These are phyloP conservation scores for Baronia brevicornis DNA, from an alignment of 2,888 invertebrate genomes.

Conservation along the genomic window DNA sequence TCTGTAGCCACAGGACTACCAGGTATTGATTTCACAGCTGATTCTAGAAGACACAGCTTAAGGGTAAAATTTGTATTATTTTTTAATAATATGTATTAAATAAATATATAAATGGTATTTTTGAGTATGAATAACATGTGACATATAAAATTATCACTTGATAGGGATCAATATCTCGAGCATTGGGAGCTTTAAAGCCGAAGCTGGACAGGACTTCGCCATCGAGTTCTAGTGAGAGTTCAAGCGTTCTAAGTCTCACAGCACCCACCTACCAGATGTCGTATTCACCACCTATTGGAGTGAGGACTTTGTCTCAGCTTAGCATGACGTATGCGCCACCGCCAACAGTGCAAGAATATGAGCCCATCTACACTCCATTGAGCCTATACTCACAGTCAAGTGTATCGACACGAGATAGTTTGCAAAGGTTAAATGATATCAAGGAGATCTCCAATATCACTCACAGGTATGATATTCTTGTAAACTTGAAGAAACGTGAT, in stretches of 20 bases:
- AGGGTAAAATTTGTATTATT: conserved; percentile 56
- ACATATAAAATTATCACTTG: conserved; percentile 5
- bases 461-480: conserved; percentile 42
- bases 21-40: conserved; percentile 66
- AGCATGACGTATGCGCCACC: conserved; percentile 78
- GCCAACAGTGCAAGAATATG: conserved; percentile 72
- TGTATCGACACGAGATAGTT: conserved; percentile 60
- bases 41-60: conserved; percentile 75
- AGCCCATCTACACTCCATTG: conserved; percentile 65
- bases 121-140: too few relatives aligned
- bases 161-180: conserved; percentile 85
- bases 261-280: conserved; percentile 66
- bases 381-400: conserved; percentile 67
- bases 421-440: conserved; percentile 65
- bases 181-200: conserved; percentile 80
- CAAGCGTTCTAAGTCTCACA: conserved; percentile 72
- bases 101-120: too few relatives aligned
- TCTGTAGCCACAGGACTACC: conserved; percentile 77
- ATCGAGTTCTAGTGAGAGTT: conserved; percentile 80
- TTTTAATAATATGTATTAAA: not conserved
- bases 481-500: conserved; percentile 1
- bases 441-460: conserved; percentile 56
- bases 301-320: conserved; percentile 71
- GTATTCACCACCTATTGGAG: conserved; percentile 71
- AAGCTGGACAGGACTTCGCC: conserved; percentile 79